Percentiles rank a stretch among this genome's conserved stretches.
These are phyloP conservation scores for Cynocephalus volans DNA, from an alignment of 2,113 vertebrate species.

Conservation along the genomic window DNA sequence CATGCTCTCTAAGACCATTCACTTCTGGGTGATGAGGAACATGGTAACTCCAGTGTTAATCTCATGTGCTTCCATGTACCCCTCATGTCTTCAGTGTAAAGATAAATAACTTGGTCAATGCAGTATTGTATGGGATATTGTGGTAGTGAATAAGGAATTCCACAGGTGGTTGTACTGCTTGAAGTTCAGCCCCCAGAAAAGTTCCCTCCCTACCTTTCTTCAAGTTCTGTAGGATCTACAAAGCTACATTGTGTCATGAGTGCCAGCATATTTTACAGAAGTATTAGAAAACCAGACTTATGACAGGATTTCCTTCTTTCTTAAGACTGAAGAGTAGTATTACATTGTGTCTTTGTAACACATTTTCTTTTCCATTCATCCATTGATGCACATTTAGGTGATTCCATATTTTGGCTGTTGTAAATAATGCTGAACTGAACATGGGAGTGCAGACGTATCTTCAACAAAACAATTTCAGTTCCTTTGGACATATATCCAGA, in stretches of 20 bases:
- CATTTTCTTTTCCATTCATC: neutral
- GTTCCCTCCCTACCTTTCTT: neutral
- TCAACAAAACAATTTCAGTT: neutral
- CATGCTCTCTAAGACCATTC: no score
- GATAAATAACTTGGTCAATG: neutral
- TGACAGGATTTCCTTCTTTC: no score
- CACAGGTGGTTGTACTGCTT: no score
- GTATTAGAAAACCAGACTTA: accelerated
- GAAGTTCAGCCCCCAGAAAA: neutral
- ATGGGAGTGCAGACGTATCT: neutral
- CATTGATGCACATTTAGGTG: no score
- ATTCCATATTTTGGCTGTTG: no score
- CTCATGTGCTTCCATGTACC: accelerated
- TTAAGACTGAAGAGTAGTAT: neutral
- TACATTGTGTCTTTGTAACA: neutral
- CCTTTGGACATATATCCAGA: no score
- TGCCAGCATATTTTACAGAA: no score
- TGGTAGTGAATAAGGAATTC: neutral
- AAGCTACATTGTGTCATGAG: neutral
- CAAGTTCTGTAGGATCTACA: neutral
- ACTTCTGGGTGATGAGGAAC: accelerated
- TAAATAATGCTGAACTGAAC: neutral
- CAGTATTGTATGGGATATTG: neutral
- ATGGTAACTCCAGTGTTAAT: neutral
- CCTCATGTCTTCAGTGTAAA: neutral